These are phyloP conservation scores for Equus przewalskii DNA, from an alignment of 2,113 vertebrate species.

Conservation along the genomic window DNA sequence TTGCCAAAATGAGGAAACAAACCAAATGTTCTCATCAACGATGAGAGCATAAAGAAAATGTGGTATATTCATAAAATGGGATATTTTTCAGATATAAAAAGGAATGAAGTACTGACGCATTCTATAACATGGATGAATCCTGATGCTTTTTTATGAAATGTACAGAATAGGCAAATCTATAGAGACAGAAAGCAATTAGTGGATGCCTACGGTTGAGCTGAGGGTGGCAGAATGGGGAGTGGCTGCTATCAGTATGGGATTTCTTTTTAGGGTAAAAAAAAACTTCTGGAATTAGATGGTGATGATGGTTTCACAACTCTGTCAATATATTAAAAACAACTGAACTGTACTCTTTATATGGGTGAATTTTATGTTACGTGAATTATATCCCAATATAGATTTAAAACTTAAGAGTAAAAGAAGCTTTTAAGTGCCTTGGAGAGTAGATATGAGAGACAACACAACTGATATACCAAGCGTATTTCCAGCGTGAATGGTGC, in stretches of 20 bases:
- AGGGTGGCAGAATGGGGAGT: neutral
- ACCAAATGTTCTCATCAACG: neutral
- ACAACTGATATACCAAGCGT: neutral
- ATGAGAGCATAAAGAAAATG: neutral
- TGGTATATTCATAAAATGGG: neutral
- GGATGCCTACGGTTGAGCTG: neutral
- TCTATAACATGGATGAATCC: neutral
- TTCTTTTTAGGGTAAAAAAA: neutral
- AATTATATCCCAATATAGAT: neutral
- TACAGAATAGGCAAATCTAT: neutral
- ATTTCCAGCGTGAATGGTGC: neutral
- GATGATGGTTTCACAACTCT: neutral
- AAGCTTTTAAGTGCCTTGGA: neutral
- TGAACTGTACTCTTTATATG: neutral
- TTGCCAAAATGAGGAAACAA: neutral
- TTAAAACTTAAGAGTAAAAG: neutral
- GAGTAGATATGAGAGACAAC: neutral
- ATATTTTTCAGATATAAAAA: slow-evolving; percentile 17
- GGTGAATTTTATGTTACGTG: neutral
- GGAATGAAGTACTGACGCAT: neutral
- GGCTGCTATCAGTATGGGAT: neutral
- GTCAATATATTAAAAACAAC: neutral
- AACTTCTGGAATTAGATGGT: neutral
- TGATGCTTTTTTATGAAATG: neutral
- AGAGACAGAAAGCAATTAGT: slow-evolving; percentile 15